These are phyloP conservation scores for Calameuta idolon DNA, from an alignment of 2,888 invertebrate species.

Conservation along the genomic window DNA sequence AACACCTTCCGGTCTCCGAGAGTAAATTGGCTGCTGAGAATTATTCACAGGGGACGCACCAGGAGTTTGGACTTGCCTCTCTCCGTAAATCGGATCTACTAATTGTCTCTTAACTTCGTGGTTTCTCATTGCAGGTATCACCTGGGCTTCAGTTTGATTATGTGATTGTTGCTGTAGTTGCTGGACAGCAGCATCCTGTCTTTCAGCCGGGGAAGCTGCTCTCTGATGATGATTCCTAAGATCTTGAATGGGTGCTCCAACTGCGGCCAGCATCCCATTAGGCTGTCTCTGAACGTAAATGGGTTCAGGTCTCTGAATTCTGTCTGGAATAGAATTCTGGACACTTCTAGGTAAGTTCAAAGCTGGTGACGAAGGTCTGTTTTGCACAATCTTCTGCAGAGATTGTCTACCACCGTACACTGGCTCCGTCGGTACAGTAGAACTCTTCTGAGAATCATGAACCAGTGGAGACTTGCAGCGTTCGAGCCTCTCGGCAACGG, in stretches of 20 bases:
- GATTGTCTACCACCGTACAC: conserved; percentile 5
- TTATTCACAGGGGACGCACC: conserved; percentile 15
- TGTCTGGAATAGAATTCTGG: conserved; percentile 9
- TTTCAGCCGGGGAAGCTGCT: conserved; percentile 11
- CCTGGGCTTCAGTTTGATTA: not conserved
- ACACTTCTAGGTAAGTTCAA: not conserved
- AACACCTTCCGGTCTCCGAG: conserved; percentile 31
- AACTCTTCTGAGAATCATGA: conserved; percentile 1
- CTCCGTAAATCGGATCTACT: conserved; percentile 23
- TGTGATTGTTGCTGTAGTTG: not conserved
- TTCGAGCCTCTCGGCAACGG: conserved; percentile 29
- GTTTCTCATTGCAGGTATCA: not conserved
- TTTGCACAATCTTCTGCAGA: conserved; percentile 17
- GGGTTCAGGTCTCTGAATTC: conserved; percentile 50
- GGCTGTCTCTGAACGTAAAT: conserved; percentile 33
- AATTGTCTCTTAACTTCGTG: not conserved
- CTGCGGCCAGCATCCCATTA: not conserved
- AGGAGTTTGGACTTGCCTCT: conserved; percentile 29
- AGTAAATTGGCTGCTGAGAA: conserved; percentile 3
- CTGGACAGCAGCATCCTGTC: conserved; percentile 9
- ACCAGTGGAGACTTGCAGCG: conserved; percentile 26
- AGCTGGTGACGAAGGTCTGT: conserved; percentile 27
- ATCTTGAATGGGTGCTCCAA: not conserved
- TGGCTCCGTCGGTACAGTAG: not conserved
- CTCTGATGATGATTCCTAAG: conserved; percentile 7